Evolutionary conservation across 2,113 vertebrate genomes (phyloP).

Genomic region (Physeter macrocephalus): DNA sequence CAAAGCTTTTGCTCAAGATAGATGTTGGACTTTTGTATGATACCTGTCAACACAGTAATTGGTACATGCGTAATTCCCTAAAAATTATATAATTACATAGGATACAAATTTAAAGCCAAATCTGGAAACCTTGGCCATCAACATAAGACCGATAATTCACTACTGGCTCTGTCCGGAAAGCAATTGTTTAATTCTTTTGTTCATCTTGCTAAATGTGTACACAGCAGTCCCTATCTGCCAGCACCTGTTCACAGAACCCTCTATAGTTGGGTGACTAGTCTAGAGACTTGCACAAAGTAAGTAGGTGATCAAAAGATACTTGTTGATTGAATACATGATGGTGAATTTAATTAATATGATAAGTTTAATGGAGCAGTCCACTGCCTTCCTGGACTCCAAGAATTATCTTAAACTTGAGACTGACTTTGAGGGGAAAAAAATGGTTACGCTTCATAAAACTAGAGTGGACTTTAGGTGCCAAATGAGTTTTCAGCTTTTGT

Average conservation of each 20-base stretch:
- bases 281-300: background rate
- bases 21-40: conserved; percentile 11
- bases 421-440: background rate
- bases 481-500: background rate
- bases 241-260: accelerated
- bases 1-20: background rate
- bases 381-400: background rate
- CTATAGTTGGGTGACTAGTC: background rate
- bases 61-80: background rate
- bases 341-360: background rate
- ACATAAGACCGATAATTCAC: background rate
- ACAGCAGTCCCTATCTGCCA: background rate
- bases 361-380: background rate
- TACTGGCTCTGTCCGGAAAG: background rate
- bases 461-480: background rate
- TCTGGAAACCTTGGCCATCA: background rate
- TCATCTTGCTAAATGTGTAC: background rate
- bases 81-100: background rate
- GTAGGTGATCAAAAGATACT: background rate
- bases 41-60: background rate
- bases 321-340: background rate
- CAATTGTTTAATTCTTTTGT: background rate
- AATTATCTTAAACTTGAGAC: background rate
- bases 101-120: background rate
- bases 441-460: background rate